These are phyloP conservation scores for Octonoba sinensis DNA, from an alignment of 2,888 invertebrate genomes.

Conservation along the genomic window DNA sequence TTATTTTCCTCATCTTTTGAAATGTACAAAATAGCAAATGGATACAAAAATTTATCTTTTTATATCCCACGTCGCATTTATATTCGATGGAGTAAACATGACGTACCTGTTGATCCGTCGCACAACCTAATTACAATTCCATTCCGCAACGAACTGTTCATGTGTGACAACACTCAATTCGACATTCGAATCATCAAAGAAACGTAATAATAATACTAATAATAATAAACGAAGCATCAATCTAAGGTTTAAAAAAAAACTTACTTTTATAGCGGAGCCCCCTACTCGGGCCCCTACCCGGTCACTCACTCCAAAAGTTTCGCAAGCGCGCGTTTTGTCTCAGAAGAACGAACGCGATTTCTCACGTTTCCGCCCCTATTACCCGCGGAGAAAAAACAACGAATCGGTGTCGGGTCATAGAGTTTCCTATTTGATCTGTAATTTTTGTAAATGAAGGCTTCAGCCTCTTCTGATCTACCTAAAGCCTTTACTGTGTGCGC, in stretches of 20 bases:
- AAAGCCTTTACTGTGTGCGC: too few relatives aligned
- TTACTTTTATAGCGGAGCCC: neutral
- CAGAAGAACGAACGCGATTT: constrained; percentile 16
- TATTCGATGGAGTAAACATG: too few relatives aligned
- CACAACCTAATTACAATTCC: neutral
- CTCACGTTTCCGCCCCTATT: constrained; percentile 20
- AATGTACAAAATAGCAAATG: too few relatives aligned
- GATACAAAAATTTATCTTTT: too few relatives aligned
- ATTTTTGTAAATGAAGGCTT: too few relatives aligned
- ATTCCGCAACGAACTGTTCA: constrained; percentile 6
- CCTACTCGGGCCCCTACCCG: constrained; percentile 40
- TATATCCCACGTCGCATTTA: too few relatives aligned
- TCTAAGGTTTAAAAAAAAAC: too few relatives aligned
- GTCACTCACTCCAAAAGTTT: constrained; percentile 49
- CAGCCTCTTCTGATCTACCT: too few relatives aligned
- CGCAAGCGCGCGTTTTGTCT: constrained; percentile 29
- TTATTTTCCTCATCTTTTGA: too few relatives aligned
- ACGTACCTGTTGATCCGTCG: neutral
- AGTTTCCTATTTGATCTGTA: too few relatives aligned
- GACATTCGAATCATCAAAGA: neutral
- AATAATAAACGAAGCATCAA: too few relatives aligned
- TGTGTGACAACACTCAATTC: neutral
- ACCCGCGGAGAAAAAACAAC: constrained; percentile 10
- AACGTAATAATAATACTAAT: neutral
- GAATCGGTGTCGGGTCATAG: too few relatives aligned